Percentiles rank a stretch among this genome's conserved stretches.
These are phyloP conservation scores for Syngnathus floridae DNA, from an alignment of 2,113 vertebrate genomes.

Conservation along the genomic window DNA sequence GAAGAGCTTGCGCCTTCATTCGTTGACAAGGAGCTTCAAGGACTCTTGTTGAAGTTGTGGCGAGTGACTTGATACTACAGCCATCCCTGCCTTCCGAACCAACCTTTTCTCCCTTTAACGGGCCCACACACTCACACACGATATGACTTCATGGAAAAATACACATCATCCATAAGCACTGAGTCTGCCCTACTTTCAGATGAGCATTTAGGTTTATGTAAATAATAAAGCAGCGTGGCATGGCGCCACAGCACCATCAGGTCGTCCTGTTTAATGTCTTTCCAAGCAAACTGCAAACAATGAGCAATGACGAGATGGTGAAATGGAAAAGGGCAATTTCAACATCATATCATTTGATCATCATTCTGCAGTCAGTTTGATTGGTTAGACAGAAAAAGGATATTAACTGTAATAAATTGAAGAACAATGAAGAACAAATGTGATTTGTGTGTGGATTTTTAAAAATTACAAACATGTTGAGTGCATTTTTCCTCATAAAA, in stretches of 20 bases:
- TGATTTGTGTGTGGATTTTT: background rate
- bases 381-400: no score
- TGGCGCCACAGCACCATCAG: background rate
- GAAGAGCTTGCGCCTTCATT: conserved; percentile 11
- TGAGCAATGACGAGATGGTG: conserved; percentile 15
- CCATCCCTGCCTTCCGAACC: conserved; percentile 5
- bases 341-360: background rate
- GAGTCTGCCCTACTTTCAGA: conserved; percentile 37
- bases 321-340: background rate
- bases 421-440: background rate
- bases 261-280: background rate
- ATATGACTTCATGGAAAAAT: conserved; percentile 1
- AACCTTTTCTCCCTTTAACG: background rate
- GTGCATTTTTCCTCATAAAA: no score
- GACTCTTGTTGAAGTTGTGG: conserved; percentile 14
- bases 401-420: no score
- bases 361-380: no score
- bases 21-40: conserved; percentile 17
- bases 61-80: conserved; percentile 6
- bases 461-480: no score
- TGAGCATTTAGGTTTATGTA: conserved; percentile 35
- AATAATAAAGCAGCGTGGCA: conserved; percentile 44
- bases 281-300: conserved; percentile 2
- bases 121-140: background rate
- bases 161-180: conserved; percentile 9